Conservation (phyloP, 2,113 vertebrate species). For the Campylorhamphus procurvoides region DNA sequence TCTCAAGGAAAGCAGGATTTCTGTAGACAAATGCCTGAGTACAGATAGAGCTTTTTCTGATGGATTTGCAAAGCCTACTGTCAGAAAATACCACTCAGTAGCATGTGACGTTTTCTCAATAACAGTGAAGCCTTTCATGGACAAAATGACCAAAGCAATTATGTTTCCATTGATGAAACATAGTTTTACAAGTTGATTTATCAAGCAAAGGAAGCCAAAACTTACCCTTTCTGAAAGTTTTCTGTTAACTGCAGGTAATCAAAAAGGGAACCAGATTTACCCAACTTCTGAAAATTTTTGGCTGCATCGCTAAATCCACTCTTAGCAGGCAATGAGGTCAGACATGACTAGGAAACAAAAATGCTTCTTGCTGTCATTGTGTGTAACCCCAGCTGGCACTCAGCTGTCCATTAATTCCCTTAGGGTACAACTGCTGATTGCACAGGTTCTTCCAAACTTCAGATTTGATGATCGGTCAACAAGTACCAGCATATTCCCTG, state of each 20-base stretch:
- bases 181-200: background rate
- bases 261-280: background rate
- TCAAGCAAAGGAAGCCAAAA: background rate
- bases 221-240: background rate
- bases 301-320: background rate
- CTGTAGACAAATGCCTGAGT: background rate
- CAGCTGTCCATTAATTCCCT: background rate
- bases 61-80: background rate
- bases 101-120: background rate
- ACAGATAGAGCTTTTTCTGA: background rate
- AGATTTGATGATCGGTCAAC: background rate
- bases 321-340: background rate
- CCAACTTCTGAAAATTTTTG: background rate
- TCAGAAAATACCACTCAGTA: background rate
- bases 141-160: background rate
- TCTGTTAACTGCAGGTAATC: background rate
- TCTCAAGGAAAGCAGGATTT: background rate
- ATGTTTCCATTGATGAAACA: background rate
- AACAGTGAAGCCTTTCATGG: background rate
- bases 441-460: background rate
- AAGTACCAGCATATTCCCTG: background rate
- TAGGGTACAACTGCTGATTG: background rate
- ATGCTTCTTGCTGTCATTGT: background rate
- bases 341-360: background rate
- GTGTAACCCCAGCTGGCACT: background rate